Evolutionary conservation across 2,113 vertebrate species (phyloP).

Genomic region (Ciconia maguari): DNA sequence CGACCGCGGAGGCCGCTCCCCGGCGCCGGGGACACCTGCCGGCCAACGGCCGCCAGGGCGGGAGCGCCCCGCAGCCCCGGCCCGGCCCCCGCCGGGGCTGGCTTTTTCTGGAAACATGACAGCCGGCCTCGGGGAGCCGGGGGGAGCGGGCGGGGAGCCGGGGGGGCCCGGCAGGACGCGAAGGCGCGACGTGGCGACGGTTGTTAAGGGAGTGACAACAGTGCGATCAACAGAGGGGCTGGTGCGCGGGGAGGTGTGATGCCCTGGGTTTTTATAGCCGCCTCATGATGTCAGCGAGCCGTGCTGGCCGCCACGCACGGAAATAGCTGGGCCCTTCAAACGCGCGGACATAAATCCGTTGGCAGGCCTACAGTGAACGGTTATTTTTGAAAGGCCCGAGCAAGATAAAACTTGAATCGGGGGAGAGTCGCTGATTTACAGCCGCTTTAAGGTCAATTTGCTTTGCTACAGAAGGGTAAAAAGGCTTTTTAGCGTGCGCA

Average conservation of each 20-base stretch:
- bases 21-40: constrained; percentile 46
- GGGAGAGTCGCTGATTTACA: background rate
- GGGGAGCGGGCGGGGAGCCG: no score
- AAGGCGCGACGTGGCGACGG: constrained; percentile 69
- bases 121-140: constrained; percentile 23
- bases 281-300: constrained; percentile 24
- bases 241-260: constrained; percentile 5
- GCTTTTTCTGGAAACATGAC: constrained; percentile 69
- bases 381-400: background rate
- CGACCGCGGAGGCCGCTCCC: background rate
- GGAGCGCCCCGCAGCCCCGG: background rate
- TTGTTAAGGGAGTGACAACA: constrained; percentile 74
- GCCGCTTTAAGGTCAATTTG: background rate
- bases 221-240: constrained; percentile 59
- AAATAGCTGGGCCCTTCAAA: constrained; percentile 6
- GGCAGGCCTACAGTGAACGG: background rate
- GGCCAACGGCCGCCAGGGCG: background rate
- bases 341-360: background rate
- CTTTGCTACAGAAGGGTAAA: background rate
- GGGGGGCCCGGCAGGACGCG: background rate
- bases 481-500: background rate
- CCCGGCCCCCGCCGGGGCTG: background rate
- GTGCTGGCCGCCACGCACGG: constrained; percentile 19
- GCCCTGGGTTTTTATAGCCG: constrained; percentile 26
- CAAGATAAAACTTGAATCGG: background rate